Conservation (phyloP, 2,113 vertebrate genomes). For the Rhynchopsitta pachyrhyncha region DNA sequence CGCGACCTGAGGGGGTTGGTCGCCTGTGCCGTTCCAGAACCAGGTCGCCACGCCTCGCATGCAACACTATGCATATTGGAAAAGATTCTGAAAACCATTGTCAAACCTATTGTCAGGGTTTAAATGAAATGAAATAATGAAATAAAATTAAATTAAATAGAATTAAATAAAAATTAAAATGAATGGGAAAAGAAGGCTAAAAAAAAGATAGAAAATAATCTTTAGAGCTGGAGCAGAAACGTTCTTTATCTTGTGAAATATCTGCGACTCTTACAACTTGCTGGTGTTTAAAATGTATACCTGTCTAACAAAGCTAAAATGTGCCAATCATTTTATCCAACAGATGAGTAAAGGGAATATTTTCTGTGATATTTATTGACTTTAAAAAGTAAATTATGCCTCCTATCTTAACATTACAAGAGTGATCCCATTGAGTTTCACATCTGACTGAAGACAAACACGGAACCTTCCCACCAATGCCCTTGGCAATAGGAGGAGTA, state of each 20-base stretch:
- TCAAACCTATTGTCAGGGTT: not conserved
- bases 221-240: not conserved
- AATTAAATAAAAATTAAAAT: not conserved
- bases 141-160: not conserved
- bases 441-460: not conserved
- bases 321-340: not conserved
- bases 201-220: not conserved
- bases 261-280: not conserved
- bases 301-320: not conserved
- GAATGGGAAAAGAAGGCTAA: not conserved
- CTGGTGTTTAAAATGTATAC: not conserved
- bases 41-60: no score
- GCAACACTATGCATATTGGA: not conserved
- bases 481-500: not conserved
- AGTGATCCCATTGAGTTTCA: not conserved
- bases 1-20: no score
- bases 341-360: not conserved
- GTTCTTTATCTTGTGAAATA: not conserved
- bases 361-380: not conserved
- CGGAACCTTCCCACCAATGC: not conserved
- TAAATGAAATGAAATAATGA: not conserved
- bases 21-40: no score
- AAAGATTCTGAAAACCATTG: not conserved
- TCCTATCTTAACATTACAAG: not conserved
- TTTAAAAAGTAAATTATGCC: not conserved